A percentile compares a stretch with the other conserved stretches of the same genome.
phyloP scores from a whole-genome alignment of 2,888 invertebrate genomes.

The Thereva unica region DNA sequence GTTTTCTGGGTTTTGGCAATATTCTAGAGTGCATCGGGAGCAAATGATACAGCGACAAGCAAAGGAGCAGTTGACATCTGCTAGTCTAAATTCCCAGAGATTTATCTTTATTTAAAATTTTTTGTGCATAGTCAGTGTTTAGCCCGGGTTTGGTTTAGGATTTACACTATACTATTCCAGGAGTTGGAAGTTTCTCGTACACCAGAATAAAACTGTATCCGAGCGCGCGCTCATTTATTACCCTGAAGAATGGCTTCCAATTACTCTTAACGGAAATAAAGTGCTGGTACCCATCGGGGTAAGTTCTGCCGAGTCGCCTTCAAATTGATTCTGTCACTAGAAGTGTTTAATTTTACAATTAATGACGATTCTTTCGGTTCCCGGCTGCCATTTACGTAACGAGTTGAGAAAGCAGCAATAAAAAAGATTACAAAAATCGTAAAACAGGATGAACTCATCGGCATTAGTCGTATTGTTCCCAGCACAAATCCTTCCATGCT shows the following conservation, averaged over 20 bases:
- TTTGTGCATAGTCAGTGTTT: not conserved
- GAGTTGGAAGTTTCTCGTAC: slow-evolving; percentile 12
- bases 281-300: slow-evolving; percentile 10
- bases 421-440: too few relatives aligned
- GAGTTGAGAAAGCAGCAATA: too few relatives aligned
- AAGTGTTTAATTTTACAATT: slow-evolving; percentile 15
- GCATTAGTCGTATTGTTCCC: too few relatives aligned
- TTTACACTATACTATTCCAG: slow-evolving; percentile 7
- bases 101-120: slow-evolving; percentile 28
- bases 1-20: not conserved
- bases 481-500: too few relatives aligned
- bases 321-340: slow-evolving; percentile 22
- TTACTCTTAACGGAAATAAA: slow-evolving; percentile 31
- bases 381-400: too few relatives aligned
- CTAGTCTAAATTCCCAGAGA: slow-evolving; percentile 24
- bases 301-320: not conserved
- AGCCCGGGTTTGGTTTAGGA: not conserved
- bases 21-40: slow-evolving; percentile 19
- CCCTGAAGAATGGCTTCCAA: slow-evolving; percentile 30
- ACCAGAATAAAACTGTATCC: too few relatives aligned
- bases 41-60: slow-evolving; percentile 26
- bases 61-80: slow-evolving; percentile 26
- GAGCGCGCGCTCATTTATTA: slow-evolving; percentile 21
- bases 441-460: too few relatives aligned
- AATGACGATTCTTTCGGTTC: too few relatives aligned